Evolutionary conservation across 2,888 invertebrate species (phyloP).

Genomic region (Adelphocoris suturalis): DNA sequence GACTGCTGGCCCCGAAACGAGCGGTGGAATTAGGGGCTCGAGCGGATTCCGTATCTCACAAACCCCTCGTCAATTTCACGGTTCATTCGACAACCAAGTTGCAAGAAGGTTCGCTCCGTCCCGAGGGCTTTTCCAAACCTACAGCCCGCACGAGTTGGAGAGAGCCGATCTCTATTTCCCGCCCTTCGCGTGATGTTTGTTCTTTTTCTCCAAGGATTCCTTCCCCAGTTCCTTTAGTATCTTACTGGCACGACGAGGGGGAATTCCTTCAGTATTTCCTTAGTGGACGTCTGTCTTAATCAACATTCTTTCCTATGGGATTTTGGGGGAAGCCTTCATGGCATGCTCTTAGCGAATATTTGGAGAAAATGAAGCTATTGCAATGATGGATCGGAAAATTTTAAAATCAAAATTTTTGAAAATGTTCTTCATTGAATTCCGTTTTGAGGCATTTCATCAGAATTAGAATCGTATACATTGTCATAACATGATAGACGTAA

Average conservation of each 20-base stretch:
- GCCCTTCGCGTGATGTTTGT: not conserved
- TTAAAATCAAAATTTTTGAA: no score
- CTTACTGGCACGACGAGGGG: not conserved
- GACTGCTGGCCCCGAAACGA: not conserved
- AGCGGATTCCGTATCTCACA: not conserved
- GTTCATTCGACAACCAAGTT: constrained; percentile 22
- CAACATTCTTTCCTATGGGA: not conserved
- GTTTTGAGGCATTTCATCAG: no score
- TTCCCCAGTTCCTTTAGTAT: not conserved
- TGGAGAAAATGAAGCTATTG: no score
- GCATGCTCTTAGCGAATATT: no score
- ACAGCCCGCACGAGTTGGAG: not conserved
- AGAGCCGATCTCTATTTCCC: constrained; percentile 18
- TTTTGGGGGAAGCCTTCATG: no score
- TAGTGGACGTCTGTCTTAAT: constrained; percentile 20
- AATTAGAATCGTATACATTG: no score
- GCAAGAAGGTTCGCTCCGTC: not conserved
- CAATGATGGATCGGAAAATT: no score
- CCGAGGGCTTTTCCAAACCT: not conserved
- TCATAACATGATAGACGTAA: no score
- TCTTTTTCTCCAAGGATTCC: not conserved
- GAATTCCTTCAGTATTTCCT: not conserved
- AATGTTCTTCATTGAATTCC: no score
- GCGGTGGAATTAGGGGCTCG: not conserved
- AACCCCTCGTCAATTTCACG: constrained; percentile 12